A percentile compares a stretch with the other conserved stretches of the same genome.
phyloP scores from a whole-genome alignment of 92 coral and sea anemone species.

The Chrysogorgia sp. region DNA sequence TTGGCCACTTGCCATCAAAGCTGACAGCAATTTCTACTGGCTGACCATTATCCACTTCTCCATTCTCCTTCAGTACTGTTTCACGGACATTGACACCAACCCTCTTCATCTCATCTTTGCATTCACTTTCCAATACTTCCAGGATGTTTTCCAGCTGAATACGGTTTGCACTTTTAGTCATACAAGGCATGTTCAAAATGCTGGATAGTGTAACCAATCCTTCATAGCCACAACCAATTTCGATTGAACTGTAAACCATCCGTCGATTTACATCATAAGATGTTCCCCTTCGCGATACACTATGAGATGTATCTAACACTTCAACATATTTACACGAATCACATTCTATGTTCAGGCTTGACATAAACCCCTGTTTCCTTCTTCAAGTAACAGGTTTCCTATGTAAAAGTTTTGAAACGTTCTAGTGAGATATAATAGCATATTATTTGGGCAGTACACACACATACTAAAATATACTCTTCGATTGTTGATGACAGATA shows the following conservation, averaged over 20 bases:
- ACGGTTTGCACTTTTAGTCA: conserved; percentile 28
- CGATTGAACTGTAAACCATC: conserved; percentile 13
- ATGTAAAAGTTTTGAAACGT: conserved; percentile 4
- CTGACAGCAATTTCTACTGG: conserved; percentile 31
- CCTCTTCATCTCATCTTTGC: conserved; percentile 34
- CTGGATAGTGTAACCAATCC: conserved; percentile 24
- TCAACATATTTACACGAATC: conserved; percentile 36
- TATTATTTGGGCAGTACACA: conserved; percentile 38
- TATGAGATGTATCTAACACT: conserved; percentile 29
- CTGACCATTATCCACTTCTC: conserved; percentile 8
- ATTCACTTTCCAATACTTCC: conserved; percentile 19
- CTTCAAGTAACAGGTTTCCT: conserved; percentile 47
- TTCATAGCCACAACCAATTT: conserved; percentile 29
- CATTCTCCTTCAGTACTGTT: conserved; percentile 3
- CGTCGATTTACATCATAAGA: conserved; percentile 41
- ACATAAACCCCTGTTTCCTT: conserved; percentile 53
- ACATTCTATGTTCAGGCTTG: conserved; percentile 42
- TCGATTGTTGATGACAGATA: neutral
- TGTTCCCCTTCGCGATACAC: conserved; percentile 38
- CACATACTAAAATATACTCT: conserved; percentile 16
- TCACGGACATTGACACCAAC: conserved; percentile 11
- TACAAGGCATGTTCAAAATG: conserved; percentile 45
- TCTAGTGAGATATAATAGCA: conserved; percentile 2
- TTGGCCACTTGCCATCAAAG: conserved; percentile 52
- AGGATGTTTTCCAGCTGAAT: conserved; percentile 26